A percentile compares a stretch with the other conserved stretches of the same genome.
phyloP scores from a whole-genome alignment of 2,797 vertebrate genomes.

The Intellagama lesueurii region DNA sequence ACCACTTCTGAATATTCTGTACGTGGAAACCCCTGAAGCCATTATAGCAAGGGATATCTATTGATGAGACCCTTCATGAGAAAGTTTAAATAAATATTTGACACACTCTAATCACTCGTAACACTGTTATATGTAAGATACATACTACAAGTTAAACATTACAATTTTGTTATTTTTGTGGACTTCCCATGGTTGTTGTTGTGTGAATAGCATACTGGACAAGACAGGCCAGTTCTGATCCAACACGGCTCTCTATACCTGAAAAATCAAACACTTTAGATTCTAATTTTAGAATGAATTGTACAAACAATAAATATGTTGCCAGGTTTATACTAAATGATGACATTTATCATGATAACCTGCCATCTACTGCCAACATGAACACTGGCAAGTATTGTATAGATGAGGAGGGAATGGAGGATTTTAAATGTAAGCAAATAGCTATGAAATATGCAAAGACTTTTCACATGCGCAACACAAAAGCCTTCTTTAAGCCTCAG shows the following conservation, averaged over 20 bases:
- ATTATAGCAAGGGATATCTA: no score
- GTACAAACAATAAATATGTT: background rate
- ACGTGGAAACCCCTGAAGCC: no score
- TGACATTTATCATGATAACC: background rate
- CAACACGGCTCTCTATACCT: background rate
- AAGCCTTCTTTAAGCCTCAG: background rate
- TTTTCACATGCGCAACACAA: background rate
- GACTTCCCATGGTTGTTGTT: background rate
- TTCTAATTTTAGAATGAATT: background rate
- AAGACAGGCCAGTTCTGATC: background rate
- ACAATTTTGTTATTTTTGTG: background rate
- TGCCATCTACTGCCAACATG: background rate
- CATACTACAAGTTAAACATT: background rate
- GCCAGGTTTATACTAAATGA: background rate
- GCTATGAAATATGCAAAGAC: background rate
- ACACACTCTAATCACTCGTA: no score
- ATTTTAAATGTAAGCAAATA: background rate
- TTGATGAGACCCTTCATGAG: no score
- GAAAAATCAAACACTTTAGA: background rate
- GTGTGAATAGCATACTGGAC: background rate
- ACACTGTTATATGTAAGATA: background rate
- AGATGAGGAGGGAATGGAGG: background rate
- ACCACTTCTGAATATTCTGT: no score
- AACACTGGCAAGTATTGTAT: background rate
- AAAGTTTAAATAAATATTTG: no score